Evolutionary conservation across 2,113 vertebrate genomes (phyloP), one percentile per base, ranked within the genome.

Genomic region (Cisticola juncidis): DNA sequence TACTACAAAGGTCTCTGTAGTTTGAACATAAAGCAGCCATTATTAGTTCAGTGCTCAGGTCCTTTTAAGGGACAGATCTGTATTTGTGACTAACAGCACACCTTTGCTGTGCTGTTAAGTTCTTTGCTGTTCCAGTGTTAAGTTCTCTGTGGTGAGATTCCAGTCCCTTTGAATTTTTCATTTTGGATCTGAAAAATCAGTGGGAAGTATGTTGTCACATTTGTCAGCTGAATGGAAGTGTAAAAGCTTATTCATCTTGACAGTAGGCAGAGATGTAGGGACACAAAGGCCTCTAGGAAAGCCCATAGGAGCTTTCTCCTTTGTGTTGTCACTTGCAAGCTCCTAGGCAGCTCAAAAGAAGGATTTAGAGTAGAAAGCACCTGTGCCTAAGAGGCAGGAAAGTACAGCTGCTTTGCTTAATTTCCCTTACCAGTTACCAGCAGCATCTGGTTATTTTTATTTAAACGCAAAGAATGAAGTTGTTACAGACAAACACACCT

Each of bases 401-500:
- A 92, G 45, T 68, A 74, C 80, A 89, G 31, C 62, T 50, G 61
- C 54, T 91, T 86, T 85, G 31, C 78, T 92, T 69, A 36, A 31
- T 33, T 95, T 90, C 66, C 92, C 57, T 91, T 69, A 87, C 40
- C 28, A 60, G 61, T 22, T 92, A 84, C 85, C 71, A 88, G 65
- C 20, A 90, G n/a, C 73, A 93, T 61, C 74, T 93, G 93, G 73
- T 82, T 92, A 61, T 54, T 94, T 78, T 91, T 36, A 70, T 73
- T 57, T 71, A 50, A 89, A 89, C 47, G 38, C 58, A 62, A 81
- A 92, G 57, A 81, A 91, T 57, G 31, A 86, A 85, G 65, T 51
- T 84, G 26, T 58, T 92, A 69, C 13, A 90, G n/a, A 76, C 10
- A 36, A 65, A 38, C 9, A 5, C 54, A 92, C 89, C 62, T 92